Evolutionary conservation across 2,113 vertebrate genomes (phyloP), one percentile per base, ranked within the genome.

Genomic region (Grantiella picta): DNA sequence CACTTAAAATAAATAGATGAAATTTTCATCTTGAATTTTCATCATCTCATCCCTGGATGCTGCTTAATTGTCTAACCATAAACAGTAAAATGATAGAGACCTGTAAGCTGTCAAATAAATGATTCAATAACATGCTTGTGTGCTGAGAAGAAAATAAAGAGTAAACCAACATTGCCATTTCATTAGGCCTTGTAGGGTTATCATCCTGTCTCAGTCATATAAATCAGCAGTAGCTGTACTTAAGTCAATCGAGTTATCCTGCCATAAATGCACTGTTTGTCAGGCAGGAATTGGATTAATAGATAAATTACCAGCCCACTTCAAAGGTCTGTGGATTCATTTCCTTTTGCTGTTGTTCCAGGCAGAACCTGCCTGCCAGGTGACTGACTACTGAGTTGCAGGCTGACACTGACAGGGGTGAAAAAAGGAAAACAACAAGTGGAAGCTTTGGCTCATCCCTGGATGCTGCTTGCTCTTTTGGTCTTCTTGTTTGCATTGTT

Each of bases 281-380:
- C 71, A 80, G 63, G 19, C 70, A 38, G 85, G 90, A 83, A 81
- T 90, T 89, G 64, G 76, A 63, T 73, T 49, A 78, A 68, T 89
- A 49, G 22, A 80, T 96, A 68, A 93, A 93, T 93, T 81, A 81
- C 5, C 5, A 57, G 29, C 52, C 28, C 40, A 25, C 92, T 95
- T 85, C 68, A 94, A 83, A 90, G 64, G 68, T 71, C 50, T 94
- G 80, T 84, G 68, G 69, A 69, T 95, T 93, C 36, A 89, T 97
- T 96, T 96, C 72, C 86, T 92, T 93, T 82, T 81, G 54, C 78
- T 91, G 38, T 78, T 94, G 20, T 90, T 89, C 61, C 92, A 77
- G 72, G 64, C 53, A 81, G 71, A 40, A 60, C 44, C 38, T 90
- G 83, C 44, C 77, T 83, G 77, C 64, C 72, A 35, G 52, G 31